Evolutionary conservation across 2,797 vertebrate genomes (phyloP), one percentile per base, ranked within the genome.

Genomic region (Muscicapa striata): DNA sequence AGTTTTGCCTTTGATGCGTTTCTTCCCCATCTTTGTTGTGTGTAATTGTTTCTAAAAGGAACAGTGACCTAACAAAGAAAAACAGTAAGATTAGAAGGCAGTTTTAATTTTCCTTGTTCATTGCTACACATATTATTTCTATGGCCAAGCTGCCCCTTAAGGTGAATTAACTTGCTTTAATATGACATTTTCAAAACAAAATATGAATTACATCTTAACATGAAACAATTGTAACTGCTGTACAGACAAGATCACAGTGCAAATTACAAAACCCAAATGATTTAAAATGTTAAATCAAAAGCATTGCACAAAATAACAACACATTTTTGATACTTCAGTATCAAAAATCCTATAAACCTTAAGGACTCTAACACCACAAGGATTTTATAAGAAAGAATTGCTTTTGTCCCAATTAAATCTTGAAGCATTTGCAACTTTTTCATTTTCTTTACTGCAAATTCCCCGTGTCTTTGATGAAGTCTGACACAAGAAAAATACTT

Each of bases 1-100:
- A 66, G 94, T 96, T 97, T 97, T 98, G 73, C 98, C 98, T 92
- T 98, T 99, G 64, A 90, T 97, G 77, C 98, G 98, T 96, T 98
- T 99, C 98, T 99, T 99, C 87, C 98, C 99, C 99, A 99, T 99
- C 86, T 52, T 51, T 67, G 72, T 6, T 69, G 58, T 81, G 61
- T 41, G 69, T 9, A 66, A 62, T 68, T 92, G 66, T 51, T 83
- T 63, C 93, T 95, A 95, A 62, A 87, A 34, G 32, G 40, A 95
- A 85, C 9, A 89, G 61, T 70, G 73, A 93, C 73, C 95, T 96
- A 85, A 38, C 20, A 78, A 88, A 84, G 29, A 89, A 86, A 66
- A 63, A 85, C 0, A 80, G 13, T 19, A 73, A 34, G 24, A 58
- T 93, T n/a, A 94, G 41, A 74, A 87, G 40, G 22, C 11, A 62